These are phyloP conservation scores for Garra rufa DNA, from an alignment of 2,113 vertebrate species.

Conservation along the genomic window DNA sequence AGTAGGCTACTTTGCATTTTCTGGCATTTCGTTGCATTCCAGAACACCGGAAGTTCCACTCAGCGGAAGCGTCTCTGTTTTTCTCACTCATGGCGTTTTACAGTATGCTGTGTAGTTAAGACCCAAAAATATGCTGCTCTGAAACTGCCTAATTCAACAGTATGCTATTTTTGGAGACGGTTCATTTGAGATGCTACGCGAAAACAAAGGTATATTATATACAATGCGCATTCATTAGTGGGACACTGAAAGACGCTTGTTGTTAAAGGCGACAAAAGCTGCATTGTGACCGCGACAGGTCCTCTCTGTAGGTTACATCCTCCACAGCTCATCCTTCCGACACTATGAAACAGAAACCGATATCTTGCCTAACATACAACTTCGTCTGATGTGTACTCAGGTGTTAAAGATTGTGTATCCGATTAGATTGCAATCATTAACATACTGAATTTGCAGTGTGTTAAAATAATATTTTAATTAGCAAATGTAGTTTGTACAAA, in stretches of 20 bases:
- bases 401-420: background rate
- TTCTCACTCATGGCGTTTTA: background rate
- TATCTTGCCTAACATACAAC: background rate
- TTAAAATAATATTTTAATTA: background rate
- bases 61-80: background rate
- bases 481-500: background rate
- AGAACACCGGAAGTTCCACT: constrained; percentile 38
- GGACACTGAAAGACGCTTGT: constrained; percentile 28
- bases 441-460: background rate
- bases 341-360: background rate
- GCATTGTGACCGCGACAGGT: constrained; percentile 30
- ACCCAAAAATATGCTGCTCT: background rate
- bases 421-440: background rate
- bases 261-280: constrained; percentile 50
- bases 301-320: constrained; percentile 32
- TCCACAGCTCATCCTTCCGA: constrained; percentile 30
- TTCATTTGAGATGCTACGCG: background rate
- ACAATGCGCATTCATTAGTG: constrained; percentile 43
- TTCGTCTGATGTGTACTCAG: too few relatives aligned
- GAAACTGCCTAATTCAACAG: background rate
- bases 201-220: constrained; percentile 15
- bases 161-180: constrained; percentile 9
- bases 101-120: background rate
- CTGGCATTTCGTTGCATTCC: background rate
- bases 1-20: constrained; percentile 1